Conservation (phyloP, 2,888 invertebrate genomes). For the Cheilosia pagana region DNA sequence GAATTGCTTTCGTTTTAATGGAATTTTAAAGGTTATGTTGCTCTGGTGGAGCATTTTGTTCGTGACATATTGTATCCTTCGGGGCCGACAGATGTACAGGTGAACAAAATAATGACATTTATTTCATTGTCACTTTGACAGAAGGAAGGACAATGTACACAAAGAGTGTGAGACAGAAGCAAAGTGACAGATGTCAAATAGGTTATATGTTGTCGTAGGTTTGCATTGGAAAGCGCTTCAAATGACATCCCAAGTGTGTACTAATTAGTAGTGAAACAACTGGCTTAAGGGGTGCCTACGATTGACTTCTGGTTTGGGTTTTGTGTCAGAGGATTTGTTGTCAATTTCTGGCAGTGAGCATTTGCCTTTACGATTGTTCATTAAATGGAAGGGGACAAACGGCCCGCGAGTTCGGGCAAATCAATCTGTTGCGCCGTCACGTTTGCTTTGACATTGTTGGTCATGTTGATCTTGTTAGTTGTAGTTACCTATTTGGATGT, state of each 20-base stretch:
- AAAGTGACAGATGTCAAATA: slow-evolving; percentile 48
- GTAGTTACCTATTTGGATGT: background rate
- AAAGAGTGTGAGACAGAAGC: background rate
- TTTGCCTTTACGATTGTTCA: too few species aligned
- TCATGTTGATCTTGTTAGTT: background rate
- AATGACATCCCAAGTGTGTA: background rate
- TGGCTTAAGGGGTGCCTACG: too few species aligned
- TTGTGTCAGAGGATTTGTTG: too few species aligned
- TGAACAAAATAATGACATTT: slow-evolving; percentile 12
- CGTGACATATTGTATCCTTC: slow-evolving; percentile 37
- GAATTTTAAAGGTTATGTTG: slow-evolving; percentile 64
- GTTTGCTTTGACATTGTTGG: background rate
- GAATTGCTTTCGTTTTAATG: slow-evolving; percentile 64
- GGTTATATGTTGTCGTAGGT: slow-evolving; percentile 18
- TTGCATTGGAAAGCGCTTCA: background rate
- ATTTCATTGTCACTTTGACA: slow-evolving; percentile 55
- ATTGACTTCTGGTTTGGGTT: background rate
- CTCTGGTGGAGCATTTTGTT: slow-evolving; percentile 4
- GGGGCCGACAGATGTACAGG: background rate
- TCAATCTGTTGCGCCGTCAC: background rate
- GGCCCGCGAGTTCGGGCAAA: background rate
- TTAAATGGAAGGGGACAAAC: background rate
- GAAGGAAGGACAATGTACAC: slow-evolving; percentile 27
- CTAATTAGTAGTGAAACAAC: too few species aligned
- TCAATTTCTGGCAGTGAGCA: too few species aligned